Base-by-base conservation (phyloP, 2,888 invertebrate genomes). In the Anarsia innoxiella region DNA sequence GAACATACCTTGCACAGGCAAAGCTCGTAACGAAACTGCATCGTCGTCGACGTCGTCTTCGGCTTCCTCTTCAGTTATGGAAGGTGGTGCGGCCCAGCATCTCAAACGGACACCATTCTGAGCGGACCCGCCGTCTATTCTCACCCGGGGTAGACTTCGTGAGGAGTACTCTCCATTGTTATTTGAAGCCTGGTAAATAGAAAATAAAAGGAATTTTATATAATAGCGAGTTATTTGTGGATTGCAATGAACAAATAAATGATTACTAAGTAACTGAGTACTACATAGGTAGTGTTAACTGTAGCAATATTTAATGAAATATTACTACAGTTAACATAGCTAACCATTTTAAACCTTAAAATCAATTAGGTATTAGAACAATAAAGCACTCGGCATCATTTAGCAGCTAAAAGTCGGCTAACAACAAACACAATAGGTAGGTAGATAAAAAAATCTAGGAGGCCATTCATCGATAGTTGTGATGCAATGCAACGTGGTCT, bases 61-160 rank as follows among this genome's bases (percentile, higher is more conserved):
- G 19, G 88, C 86, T 51, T 89, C 90, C 66, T 90, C 90, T 56
- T 90, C 90, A 33, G 90, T 88, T 44, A 90, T 87, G 13, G 90
- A 89, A 1, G 90, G 90, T 2, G 90, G 90, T 5, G 89, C 89
- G 15, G 88, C 88, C 71, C 89, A 84, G 52, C 87, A 87, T 26
- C 88, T 77, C 14, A 87, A 73, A 42, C 88, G 74, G 38, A 88
- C 88, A 58, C 91, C 91, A 69, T 69, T 88, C 64, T 52, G 90
- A 69, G 74, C 66, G 41, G 87, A 86, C 1, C 91, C 91, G 13
- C 89, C 90, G 65, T 92, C 92, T 46, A 93, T 74, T 36, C 92
- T 86, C 31, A 91, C 88, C 9, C 90, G 86, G 12, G 91, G 91
- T 41, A 91, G 68, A 48, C 84, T 84, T 30, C 72, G 59, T 6